Percentiles rank a stretch among this genome's conserved stretches.
Evolutionary conservation across 2,113 vertebrate genomes (phyloP).

Genomic region (Charina bottae): DNA sequence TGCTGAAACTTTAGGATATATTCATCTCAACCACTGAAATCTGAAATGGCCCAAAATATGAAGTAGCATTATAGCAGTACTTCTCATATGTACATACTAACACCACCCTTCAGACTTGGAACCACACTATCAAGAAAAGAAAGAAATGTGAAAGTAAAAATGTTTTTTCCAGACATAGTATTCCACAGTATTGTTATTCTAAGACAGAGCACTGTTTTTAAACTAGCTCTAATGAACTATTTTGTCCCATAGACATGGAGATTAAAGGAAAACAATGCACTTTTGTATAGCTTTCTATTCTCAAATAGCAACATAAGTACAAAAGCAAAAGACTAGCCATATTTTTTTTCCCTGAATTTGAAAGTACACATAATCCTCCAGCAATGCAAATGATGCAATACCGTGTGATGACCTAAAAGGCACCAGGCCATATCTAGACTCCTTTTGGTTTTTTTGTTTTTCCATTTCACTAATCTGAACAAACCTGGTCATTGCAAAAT

Average conservation of each 20-base stretch:
- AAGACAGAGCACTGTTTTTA: neutral
- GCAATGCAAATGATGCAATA: neutral
- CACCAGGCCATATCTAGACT: neutral
- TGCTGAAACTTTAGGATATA: neutral
- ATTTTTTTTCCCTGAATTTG: neutral
- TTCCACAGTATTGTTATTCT: neutral
- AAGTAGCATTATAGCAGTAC: neutral
- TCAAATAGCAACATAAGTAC: neutral
- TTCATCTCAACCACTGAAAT: neutral
- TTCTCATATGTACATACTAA: neutral
- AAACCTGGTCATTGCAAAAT: neutral
- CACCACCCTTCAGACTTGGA: neutral
- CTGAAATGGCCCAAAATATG: neutral
- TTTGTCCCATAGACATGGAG: neutral
- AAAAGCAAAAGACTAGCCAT: neutral
- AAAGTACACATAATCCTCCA: neutral
- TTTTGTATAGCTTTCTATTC: neutral
- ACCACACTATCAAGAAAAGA: neutral
- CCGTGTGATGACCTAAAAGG: neutral
- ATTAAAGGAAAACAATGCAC: neutral
- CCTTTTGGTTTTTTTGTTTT: neutral
- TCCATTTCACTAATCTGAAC: neutral
- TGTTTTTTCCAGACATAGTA: neutral
- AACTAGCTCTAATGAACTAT: neutral
- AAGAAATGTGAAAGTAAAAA: neutral